Evolutionary conservation across 2,888 invertebrate genomes (phyloP).

Genomic region (Atherix ibis): DNA sequence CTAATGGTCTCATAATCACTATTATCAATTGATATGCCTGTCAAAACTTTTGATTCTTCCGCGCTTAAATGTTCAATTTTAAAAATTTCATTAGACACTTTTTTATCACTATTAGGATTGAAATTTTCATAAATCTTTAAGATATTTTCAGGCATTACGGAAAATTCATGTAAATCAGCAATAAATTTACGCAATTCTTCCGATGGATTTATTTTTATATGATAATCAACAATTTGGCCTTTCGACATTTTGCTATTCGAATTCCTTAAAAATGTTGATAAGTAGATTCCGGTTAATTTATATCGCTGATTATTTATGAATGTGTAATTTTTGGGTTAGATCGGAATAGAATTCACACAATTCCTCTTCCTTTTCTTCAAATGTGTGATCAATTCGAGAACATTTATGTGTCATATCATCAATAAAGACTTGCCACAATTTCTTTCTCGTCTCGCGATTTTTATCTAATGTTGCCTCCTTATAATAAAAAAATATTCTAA

Average conservation of each 20-base stretch:
- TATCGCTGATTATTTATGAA: slow-evolving; percentile 30
- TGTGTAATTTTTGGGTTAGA: slow-evolving; percentile 55
- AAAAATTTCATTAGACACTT: not conserved
- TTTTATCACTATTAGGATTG: slow-evolving; percentile 8
- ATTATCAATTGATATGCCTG: slow-evolving; percentile 11
- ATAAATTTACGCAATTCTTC: slow-evolving; percentile 40
- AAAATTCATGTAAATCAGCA: slow-evolving; percentile 32
- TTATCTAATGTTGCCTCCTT: slow-evolving; percentile 35
- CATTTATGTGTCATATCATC: slow-evolving; percentile 64
- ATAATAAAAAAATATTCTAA: too few relatives aligned
- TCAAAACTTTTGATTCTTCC: slow-evolving; percentile 12
- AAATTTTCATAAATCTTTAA: slow-evolving; percentile 24
- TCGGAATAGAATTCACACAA: slow-evolving; percentile 57
- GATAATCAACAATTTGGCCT: slow-evolving; percentile 45
- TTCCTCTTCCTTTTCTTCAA: slow-evolving; percentile 64
- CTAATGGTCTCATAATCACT: not conserved
- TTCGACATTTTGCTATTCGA: slow-evolving; percentile 31
- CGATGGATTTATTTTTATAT: slow-evolving; percentile 48
- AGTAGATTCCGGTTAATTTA: too few relatives aligned
- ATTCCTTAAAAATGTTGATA: too few relatives aligned
- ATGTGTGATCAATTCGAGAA: slow-evolving; percentile 57
- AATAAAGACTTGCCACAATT: slow-evolving; percentile 59
- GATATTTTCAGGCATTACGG: slow-evolving; percentile 39
- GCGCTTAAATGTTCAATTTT: slow-evolving; percentile 4
- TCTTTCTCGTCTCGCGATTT: slow-evolving; percentile 37